Percentiles rank a stretch among this genome's conserved stretches.
Evolutionary conservation across 2,888 invertebrate species (phyloP).

Genomic region (Polyommatus iphigenia): DNA sequence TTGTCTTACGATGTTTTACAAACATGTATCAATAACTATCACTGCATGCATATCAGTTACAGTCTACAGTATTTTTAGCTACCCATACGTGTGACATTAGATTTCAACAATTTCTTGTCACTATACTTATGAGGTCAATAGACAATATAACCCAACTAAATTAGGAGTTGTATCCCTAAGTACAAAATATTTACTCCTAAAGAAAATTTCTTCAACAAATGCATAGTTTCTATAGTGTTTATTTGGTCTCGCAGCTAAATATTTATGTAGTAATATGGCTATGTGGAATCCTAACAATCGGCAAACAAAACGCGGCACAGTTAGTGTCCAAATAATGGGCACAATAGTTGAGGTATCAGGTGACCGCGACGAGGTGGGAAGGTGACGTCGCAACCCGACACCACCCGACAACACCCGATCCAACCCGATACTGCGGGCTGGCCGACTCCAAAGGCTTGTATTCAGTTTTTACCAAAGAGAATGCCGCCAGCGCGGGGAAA

Average conservation of each 20-base stretch:
- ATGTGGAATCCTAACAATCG: conserved; percentile 24
- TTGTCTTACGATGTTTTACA: conserved; percentile 27
- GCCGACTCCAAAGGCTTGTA: conserved; percentile 32
- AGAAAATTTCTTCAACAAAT: neutral
- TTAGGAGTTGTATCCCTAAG: too few species aligned
- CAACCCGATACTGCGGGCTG: conserved; percentile 36
- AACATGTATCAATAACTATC: conserved; percentile 23
- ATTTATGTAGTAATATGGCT: conserved; percentile 7
- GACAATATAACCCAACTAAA: too few species aligned
- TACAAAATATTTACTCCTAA: too few species aligned
- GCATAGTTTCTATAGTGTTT: neutral
- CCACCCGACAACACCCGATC: conserved; percentile 28
- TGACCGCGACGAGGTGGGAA: conserved; percentile 38
- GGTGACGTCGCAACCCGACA: conserved; percentile 40
- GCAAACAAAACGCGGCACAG: conserved; percentile 43
- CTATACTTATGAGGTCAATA: too few species aligned
- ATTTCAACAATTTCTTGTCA: too few species aligned
- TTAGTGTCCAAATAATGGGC: conserved; percentile 48
- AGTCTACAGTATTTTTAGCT: conserved; percentile 1
- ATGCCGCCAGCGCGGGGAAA: conserved; percentile 41
- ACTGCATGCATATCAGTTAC: neutral
- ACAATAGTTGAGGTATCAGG: conserved; percentile 46
- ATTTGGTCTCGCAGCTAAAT: conserved; percentile 6
- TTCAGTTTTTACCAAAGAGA: conserved; percentile 43
- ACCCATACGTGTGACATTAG: neutral